Percentiles rank a stretch among this genome's conserved stretches.
Conservation (phyloP, 1,140 invertebrate genomes). For the Drosophila nannoptera region DNA sequence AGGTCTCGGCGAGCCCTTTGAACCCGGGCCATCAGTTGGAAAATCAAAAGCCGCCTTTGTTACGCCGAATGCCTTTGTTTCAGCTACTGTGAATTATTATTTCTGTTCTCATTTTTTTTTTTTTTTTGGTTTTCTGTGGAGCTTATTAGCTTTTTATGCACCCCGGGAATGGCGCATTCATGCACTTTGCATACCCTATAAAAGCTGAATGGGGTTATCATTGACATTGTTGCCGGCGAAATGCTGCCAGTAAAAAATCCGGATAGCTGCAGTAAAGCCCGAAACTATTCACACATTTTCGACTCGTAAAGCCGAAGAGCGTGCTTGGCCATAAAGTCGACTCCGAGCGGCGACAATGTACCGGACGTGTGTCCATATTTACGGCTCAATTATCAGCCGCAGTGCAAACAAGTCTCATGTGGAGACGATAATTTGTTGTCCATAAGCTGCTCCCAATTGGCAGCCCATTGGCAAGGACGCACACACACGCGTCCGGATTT, state of each 20-base stretch:
- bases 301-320: constrained; percentile 35
- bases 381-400: constrained; percentile 70
- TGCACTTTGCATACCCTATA: constrained; percentile 40
- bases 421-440: constrained; percentile 65
- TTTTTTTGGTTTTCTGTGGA: constrained; percentile 14
- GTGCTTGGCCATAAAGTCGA: constrained; percentile 42
- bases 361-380: constrained; percentile 71
- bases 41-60: constrained; percentile 69
- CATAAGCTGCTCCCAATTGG: constrained; percentile 54
- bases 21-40: constrained; percentile 62
- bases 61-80: constrained; percentile 53
- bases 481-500: constrained; percentile 34
- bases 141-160: constrained; percentile 73
- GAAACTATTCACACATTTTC: background rate
- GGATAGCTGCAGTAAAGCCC: constrained; percentile 8
- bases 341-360: constrained; percentile 45
- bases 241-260: constrained; percentile 16
- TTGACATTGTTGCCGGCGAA: constrained; percentile 50
- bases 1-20: constrained; percentile 55
- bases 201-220: constrained; percentile 62
- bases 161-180: constrained; percentile 32
- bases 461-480: constrained; percentile 19
- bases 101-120: too few relatives aligned
- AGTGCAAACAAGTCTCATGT: constrained; percentile 38
- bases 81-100: constrained; percentile 33